phyloP scores from a whole-genome alignment of 2,113 vertebrate species.

The Mustela lutreola region DNA sequence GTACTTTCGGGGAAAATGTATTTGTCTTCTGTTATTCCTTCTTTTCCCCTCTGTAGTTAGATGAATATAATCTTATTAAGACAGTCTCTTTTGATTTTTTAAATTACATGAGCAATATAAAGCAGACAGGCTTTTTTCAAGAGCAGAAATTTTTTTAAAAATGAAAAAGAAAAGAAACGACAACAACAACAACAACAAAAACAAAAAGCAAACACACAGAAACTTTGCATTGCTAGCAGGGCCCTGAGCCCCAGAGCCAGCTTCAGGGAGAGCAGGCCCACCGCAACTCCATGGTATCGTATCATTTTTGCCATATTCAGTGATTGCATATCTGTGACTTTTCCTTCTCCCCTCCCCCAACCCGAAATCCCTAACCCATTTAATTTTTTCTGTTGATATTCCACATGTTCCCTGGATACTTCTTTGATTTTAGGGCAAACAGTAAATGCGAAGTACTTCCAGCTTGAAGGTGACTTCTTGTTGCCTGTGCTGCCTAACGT shows the following conservation, averaged over 20 bases:
- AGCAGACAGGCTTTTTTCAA: not conserved
- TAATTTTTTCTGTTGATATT: not conserved
- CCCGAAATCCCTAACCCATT: not conserved
- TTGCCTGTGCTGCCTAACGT: not conserved
- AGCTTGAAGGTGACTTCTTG: not conserved
- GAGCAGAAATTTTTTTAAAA: not conserved
- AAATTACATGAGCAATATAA: slow-evolving; percentile 24
- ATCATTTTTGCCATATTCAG: not conserved
- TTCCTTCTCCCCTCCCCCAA: not conserved
- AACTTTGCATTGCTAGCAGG: not conserved
- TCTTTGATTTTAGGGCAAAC: slow-evolving; percentile 15
- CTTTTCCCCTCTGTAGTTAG: slow-evolving; percentile 50
- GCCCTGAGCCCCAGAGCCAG: not conserved
- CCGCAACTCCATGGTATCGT: rapidly evolving
- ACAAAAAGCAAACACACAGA: not conserved
- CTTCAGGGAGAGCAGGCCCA: rapidly evolving
- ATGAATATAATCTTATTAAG: slow-evolving; percentile 32
- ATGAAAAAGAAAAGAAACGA: no score
- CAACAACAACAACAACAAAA: no score
- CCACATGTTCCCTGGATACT: not conserved
- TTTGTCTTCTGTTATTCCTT: slow-evolving; percentile 65
- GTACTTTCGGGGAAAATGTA: not conserved
- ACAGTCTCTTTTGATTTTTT: slow-evolving; percentile 41
- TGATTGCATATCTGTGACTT: not conserved
- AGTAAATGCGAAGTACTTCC: not conserved